Base-by-base conservation (phyloP, 2,797 vertebrate genomes). In the Carapus acus region DNA sequence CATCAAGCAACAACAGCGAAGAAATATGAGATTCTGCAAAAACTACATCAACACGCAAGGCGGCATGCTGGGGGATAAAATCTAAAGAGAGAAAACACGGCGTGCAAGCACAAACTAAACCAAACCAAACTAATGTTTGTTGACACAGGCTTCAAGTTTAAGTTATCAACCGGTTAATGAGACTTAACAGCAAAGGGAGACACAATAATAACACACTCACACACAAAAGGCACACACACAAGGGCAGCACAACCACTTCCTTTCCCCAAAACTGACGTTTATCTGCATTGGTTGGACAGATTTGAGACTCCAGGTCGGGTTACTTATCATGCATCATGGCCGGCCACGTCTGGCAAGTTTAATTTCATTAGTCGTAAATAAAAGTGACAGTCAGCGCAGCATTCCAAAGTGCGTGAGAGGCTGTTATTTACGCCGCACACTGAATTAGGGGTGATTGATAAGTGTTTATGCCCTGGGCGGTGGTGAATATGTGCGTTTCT, bases 391-490 rank as follows among this genome's bases (percentile, higher is more conserved):
- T 56, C 62, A 76, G 62, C 57, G 58, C 65, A 46, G 62, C 74
- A 78, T 71, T 63, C 49, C 76, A 83, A 83, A 75, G 62, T 71
- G 68, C 62, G 72, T 78, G 80, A 71, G 74, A 65, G 59, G 69
- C 59, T 80, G 76, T 80, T 85, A 83, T 84, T 77, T 75, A 75
- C 79, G 83, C 58, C 57, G 69, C 90, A 86, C 79, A 80, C 69
- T 76, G 71, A 80, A 86, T 87, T 85, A 85, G 71, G 81, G 82
- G 67, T 73, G 83, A 90, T 70, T 85, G 78, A 87, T 85, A 85
- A 85, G 84, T 90, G 84, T 84, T 88, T 86, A 84, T 86, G 84
- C 81, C 85, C 62, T 73, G 65, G 73, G 78, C 82, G 78, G 73
- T 77, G 76, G 85, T 77, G 77, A 84, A 87, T 83, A 68, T 79